Percentiles rank a stretch among this genome's conserved stretches.
Evolutionary conservation across 2,888 invertebrate species (phyloP).

Genomic region (Meandrusa payeni): DNA sequence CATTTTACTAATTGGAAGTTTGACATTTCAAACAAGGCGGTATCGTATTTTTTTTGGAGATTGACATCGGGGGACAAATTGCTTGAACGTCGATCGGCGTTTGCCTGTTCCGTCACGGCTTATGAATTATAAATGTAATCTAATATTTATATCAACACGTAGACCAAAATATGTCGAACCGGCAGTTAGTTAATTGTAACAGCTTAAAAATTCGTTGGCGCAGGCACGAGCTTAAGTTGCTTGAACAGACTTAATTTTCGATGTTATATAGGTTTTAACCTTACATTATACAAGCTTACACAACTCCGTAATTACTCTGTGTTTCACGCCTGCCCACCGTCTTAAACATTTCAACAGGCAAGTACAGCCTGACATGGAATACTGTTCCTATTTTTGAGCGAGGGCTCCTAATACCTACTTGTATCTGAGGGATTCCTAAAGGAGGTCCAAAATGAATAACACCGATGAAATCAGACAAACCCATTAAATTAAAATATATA

Average conservation of each 20-base stretch:
- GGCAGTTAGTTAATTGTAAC: conserved; percentile 49
- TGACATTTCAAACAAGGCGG: conserved; percentile 12
- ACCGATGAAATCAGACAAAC: too few relatives aligned
- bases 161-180: conserved; percentile 63
- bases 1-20: conserved; percentile 14
- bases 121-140: conserved; percentile 62
- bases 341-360: too few relatives aligned
- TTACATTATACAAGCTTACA: too few relatives aligned
- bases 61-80: conserved; percentile 21
- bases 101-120: conserved; percentile 51
- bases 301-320: too few relatives aligned
- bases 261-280: too few relatives aligned
- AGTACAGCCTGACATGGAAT: too few relatives aligned
- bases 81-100: conserved; percentile 7
- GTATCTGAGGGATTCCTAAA: too few relatives aligned
- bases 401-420: too few relatives aligned
- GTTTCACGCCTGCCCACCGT: too few relatives aligned
- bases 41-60: conserved; percentile 17
- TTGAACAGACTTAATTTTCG: not conserved
- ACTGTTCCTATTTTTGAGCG: too few relatives aligned
- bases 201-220: conserved; percentile 36
- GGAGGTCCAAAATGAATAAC: too few relatives aligned
- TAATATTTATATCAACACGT: conserved; percentile 60
- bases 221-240: conserved; percentile 10
- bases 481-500: too few relatives aligned